Base-by-base conservation (phyloP, 2,797 vertebrate genomes). In the Gephyroberyx darwinii region DNA sequence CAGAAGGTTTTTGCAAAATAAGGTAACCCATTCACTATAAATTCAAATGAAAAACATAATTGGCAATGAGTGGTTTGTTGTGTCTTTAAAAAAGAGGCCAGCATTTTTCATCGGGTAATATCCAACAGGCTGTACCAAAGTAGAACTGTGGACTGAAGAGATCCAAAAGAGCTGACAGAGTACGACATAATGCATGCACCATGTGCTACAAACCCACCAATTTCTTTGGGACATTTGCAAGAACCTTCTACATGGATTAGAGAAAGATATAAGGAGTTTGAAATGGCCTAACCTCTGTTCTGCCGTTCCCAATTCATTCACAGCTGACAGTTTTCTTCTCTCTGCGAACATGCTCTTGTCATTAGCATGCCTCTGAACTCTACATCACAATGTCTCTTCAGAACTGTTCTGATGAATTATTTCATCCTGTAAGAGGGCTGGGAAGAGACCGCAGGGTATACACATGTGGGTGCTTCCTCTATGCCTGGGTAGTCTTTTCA, bases 401-500 rank as follows among this genome's bases (percentile, higher is more conserved):
- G 92, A 92, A 83, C 78, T 84, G 81, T 87, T 89, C 75, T 88
- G 88, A 91, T 90, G 86, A 91, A 91, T 91, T 83, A 91, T 93
- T 91, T 88, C 85, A 88, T 90, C 89, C 86, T 91, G 86, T 86
- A 83, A 43, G 51, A 73, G 26, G 77, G 81, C 81, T 90, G 87
- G 69, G 69, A 63, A 63, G 62, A 39, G 56, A 89, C 92, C 90
- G 88, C 85, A 50, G 91, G 92, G 93, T 91, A 93, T 88, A 91
- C 94, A 95, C 93, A 95, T 93, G 91, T 91, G 91, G 87, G 86
- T 85, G 91, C 92, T 90, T 92, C 86, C 89, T 91, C 89, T 85
- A 88, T 90, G 74, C 79, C 90, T 76, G 87, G 81, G 77, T 69
- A 88, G 79, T 79, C 82, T 80, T 88, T 90, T 87, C 87, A 84